phyloP scores from a whole-genome alignment of 2,888 invertebrate species.

The Lochmaea capreae region DNA sequence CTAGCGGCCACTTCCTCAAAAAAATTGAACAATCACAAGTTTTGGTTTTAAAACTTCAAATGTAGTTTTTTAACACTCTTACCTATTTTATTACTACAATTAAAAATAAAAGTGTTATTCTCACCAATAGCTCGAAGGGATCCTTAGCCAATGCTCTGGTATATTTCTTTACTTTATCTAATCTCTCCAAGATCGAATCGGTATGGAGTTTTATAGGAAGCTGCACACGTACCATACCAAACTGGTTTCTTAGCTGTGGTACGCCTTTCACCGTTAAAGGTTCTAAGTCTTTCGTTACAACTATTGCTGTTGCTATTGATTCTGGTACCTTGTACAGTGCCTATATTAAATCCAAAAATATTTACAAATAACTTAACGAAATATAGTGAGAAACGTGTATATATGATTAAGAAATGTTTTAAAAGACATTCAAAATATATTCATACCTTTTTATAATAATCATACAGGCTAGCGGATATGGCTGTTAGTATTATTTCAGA shows the following conservation, averaged over 20 bases:
- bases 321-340: conserved; percentile 6
- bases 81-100: too few species aligned
- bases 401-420: too few species aligned
- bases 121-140: conserved; percentile 19
- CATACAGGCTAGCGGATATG: conserved; percentile 17
- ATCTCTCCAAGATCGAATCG: conserved; percentile 3
- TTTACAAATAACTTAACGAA: not conserved
- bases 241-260: conserved; percentile 25
- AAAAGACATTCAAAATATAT: not conserved
- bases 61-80: too few species aligned
- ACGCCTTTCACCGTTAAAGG: conserved; percentile 23
- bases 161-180: conserved; percentile 7
- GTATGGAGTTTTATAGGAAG: conserved; percentile 21
- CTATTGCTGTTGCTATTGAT: not conserved
- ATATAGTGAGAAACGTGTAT: not conserved
- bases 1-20: too few species aligned
- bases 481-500: conserved; percentile 27
- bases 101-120: too few species aligned
- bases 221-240: conserved; percentile 12
- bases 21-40: too few species aligned
- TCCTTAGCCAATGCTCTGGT: conserved; percentile 4
- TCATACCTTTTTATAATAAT: conserved; percentile 22
- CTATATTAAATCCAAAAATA: conserved; percentile 15
- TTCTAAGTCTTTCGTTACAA: conserved; percentile 12
- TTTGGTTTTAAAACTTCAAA: too few species aligned